Evolutionary conservation across 2,797 vertebrate genomes (phyloP), one percentile per base, ranked within the genome.

Genomic region (Acanthurus lineatus): DNA sequence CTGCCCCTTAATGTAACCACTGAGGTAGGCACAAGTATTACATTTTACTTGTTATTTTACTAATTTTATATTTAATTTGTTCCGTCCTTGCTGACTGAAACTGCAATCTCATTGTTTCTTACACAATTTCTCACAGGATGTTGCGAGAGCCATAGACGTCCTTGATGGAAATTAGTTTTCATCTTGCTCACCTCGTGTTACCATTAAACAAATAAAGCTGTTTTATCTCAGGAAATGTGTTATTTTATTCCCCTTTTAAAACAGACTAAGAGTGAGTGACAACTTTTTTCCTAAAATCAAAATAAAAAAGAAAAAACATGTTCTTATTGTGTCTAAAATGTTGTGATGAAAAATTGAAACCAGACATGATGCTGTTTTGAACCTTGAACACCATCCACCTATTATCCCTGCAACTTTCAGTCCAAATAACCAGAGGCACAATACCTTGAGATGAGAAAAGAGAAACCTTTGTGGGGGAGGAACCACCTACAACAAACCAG

Each of bases 1-100:
- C 49, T 91, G 89, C 66, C 6, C 9, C 49, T 90, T 82, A 82
- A 52, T 5, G 5, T 51, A 3, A 9, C 73, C 49, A 67, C 8
- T 12, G 19, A 78, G 84, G 87, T 85, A 63, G 11, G 79, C 15
- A 38, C 0, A 0, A 8, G 22, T 17, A 49, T 60, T n/a, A 32
- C 2, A 17, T 12, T 14, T 40, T 6, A 57, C 17, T 56, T 52
- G 5, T 54, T 2, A 32, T 42, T 76, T 61, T 6, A 32, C 45
- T 17, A 3, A 28, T 47, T 15, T 45, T 6, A 51, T 44, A 0
- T 20, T 65, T 25, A 16, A 25, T 14, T 45, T 58, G 4, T 0
- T 52, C 22, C 48, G 9, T 59, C 40, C 1, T 42, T 54, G 45
- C 6, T 64, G 25, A 59, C 14, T 65, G 48, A 70, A 38, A 47